Evolutionary conservation across 2,888 invertebrate genomes (phyloP), one percentile per base, ranked within the genome.

Genomic region (Caenorhabditis sp.): DNA sequence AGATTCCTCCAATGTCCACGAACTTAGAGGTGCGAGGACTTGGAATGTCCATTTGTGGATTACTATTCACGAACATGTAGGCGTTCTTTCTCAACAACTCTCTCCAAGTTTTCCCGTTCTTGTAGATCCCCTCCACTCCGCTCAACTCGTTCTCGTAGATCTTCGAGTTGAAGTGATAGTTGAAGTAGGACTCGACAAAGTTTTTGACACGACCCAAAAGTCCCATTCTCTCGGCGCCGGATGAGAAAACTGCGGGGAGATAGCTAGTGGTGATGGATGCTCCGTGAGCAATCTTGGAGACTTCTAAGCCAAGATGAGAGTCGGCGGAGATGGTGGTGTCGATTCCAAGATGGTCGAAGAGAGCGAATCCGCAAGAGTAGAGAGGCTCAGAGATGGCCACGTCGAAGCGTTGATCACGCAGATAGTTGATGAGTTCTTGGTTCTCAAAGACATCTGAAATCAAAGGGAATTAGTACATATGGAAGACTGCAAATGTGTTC

Each of bases 361-460:
- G 76, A 16, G 75, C 72, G 35, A 82, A 82, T 49, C 86, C 86
- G 47, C 89, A 89, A 10, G 80, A 69, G 56, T 79, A 77, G n/a
- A 88, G 73, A 0, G 86, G 83, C 44, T 89, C 88, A 1, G 85
- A 73, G 44, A 89, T 72, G n/a, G 84, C 88, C 12, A 87, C 83
- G 24, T 89, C 89, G 31, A 86, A 89, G 54, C 85, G 83, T 51
- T 87, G 79, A 4, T 69, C 80, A 19, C 68, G 79, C 16, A 89
- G 59, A 8, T 81, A 73, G 8, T 82, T 73, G 22, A 89, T 58
- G 3, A 89, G 81, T 12, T 75, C 73, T 44, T 82, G 59, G 59
- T 86, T 79, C 59, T 77, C 66, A 47, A 87, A 64, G 26, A 84
- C 35, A 64, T 84, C 84, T 86, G 51, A 26, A 54, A 49, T 59